Base-by-base conservation (phyloP, 2,113 vertebrate genomes). In the Axis porcinus region DNA sequence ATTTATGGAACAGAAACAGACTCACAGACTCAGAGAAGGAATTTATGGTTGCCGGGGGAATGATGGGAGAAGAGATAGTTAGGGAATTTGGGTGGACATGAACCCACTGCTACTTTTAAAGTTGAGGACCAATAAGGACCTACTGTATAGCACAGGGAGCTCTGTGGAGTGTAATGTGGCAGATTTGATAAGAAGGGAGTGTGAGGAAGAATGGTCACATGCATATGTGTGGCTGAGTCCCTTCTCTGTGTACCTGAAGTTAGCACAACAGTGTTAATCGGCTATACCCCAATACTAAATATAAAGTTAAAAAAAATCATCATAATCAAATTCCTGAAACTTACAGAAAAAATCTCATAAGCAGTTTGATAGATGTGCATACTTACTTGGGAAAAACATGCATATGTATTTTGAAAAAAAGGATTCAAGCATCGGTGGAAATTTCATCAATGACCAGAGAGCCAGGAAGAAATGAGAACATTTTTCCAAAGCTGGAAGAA, bases 341-440 rank as follows among this genome's bases (percentile, higher is more conserved):
- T 3, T 60, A 25, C 47, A 40, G 36, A 17, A 40, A 89, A 54
- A 70, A 79, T 45, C 13, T 79, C 16, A 30, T 70, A 74, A 88
- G 11, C 13, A 36, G 4, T 28, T 25, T 52, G 1, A 19, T 4
- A 60, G 33, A 55, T 15, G 17, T 14, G 7, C 4, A 33, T 21
- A 76, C 2, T 3, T 23, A 11, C 4, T n/a, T 6, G 15, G 43
- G 0, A 19, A 3, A 60, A 15, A 62, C 55, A 30, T 10, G 7
- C 6, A 33, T 70, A 76, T 0, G 0, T 28, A 11, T 5, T 28
- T 6, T 11, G 11, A 82, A 21, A 55, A 55, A 45, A 88, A 16
- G 12, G 8, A 40, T 30, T 96, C 13, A 28, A 70, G 50, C n/a
- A 43, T 33, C 9, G 25, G 2, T 81, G 25, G 4, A 30, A 17